Evolutionary conservation across 2,888 invertebrate genomes (phyloP), one percentile per base, ranked within the genome.

Genomic region (Phortica okadai): DNA sequence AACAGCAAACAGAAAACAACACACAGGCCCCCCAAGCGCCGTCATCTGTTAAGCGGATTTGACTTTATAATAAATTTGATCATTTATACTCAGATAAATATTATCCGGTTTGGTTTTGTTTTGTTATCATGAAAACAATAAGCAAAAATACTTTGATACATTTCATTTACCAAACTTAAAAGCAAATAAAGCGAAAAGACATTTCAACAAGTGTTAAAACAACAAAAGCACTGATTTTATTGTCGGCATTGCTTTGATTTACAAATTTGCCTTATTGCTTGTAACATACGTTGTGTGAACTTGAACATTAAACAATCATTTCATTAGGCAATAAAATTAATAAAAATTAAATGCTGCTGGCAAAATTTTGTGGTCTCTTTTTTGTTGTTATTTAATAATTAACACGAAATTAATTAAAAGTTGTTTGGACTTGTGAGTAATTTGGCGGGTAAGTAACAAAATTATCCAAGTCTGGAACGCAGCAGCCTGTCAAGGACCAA

Each of bases 261-360:
- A 33, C 33, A 33, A 33, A 33, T 2, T 5, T 5, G 33, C 33
- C 33, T 33, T 33, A 33, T 5, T 33, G 33, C 33, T 33, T 33
- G 33, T 33, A 33, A 33, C 33, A 33, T 33, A 33, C 1, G 33
- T 33, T 5, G 33, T 33, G 33, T 33, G 50, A 50, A 50, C 50
- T 50, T 8, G 14, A 14, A 50, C 50, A 50, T 50, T 50, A 50
- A 50, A 50, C 14, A 11, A 50, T 50, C 50, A 6, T 50, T 8
- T 50, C 14, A 50, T 50, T 8, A 11, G 50, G 2, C 50, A 11
- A 50, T 50, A 66, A 66, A 66, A 66, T 21, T 41, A 14, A 66
- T 42, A 66, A 66, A 66, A 66, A 41, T 66, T 42, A 66, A 42
- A 0, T 41, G 66, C 66, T 66, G 14, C 66, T 66, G 33, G 41